Conservation (phyloP, 2,888 invertebrate genomes). For the Steromphala cineraria region DNA sequence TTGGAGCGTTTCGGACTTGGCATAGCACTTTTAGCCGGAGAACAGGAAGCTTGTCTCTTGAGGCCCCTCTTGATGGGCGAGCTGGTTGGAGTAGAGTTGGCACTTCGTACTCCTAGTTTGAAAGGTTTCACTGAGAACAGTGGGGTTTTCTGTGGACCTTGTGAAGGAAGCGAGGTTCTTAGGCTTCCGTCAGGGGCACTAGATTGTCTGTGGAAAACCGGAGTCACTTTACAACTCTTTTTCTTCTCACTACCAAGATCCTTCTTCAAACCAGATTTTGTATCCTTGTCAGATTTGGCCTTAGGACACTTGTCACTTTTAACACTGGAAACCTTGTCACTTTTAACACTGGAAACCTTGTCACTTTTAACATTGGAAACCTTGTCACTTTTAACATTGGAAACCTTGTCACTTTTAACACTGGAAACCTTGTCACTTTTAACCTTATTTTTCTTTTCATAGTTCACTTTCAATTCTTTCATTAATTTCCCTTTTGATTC, state of each 20-base stretch:
- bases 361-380: neutral
- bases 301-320: neutral
- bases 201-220: neutral
- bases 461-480: too few species aligned
- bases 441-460: neutral
- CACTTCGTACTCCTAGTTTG: neutral
- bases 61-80: neutral
- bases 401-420: neutral
- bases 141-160: neutral
- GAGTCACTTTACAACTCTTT: too few species aligned
- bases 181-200: neutral
- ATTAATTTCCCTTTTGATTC: too few species aligned
- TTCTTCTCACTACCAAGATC: too few species aligned
- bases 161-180: neutral
- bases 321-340: neutral
- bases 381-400: neutral
- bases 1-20: neutral
- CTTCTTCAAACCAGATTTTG: neutral
- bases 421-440: neutral
- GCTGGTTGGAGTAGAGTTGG: neutral
- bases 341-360: neutral
- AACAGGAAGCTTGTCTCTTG: neutral
- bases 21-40: neutral
- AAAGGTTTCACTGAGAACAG: neutral
- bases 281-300: neutral